Percentiles rank a stretch among this genome's conserved stretches.
phyloP scores from a whole-genome alignment of 2,113 vertebrate species.

The Ochotona curzoniae region DNA sequence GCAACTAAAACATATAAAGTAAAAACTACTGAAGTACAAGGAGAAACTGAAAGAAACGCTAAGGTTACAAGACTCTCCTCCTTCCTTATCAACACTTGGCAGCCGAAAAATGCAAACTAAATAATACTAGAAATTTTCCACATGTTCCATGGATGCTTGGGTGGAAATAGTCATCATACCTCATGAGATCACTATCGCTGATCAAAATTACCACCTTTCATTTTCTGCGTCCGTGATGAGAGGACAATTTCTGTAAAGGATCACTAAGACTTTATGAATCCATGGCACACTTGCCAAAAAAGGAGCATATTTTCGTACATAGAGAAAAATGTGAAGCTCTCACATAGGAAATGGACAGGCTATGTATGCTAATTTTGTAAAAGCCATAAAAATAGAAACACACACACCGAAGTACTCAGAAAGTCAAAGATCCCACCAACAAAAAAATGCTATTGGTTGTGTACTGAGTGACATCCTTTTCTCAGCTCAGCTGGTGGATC shows the following conservation, averaged over 20 bases:
- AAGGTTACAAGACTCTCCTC: neutral
- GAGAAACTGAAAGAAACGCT: conserved; percentile 27
- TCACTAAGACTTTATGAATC: neutral
- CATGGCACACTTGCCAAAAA: conserved; percentile 7
- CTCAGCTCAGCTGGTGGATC: neutral
- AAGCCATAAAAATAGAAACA: conserved; percentile 16
- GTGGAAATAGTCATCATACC: neutral
- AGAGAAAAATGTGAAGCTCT: conserved; percentile 27
- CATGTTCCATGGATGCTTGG: neutral
- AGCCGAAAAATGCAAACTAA: conserved; percentile 5
- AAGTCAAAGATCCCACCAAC: neutral
- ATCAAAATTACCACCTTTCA: neutral
- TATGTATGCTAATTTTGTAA: neutral
- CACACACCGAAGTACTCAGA: neutral
- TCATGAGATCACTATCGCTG: conserved; percentile 2
- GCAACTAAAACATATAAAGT: conserved; percentile 38
- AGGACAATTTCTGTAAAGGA: neutral
- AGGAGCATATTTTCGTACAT: neutral
- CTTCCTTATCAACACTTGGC: neutral
- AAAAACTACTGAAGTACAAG: conserved; percentile 2
- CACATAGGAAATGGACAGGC: neutral
- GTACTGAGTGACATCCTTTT: neutral
- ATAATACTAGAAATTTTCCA: neutral
- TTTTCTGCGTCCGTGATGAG: neutral
- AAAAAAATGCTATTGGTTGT: neutral